Base-by-base conservation (phyloP, 2,888 invertebrate genomes). In the Shargacucullia verbasci region DNA sequence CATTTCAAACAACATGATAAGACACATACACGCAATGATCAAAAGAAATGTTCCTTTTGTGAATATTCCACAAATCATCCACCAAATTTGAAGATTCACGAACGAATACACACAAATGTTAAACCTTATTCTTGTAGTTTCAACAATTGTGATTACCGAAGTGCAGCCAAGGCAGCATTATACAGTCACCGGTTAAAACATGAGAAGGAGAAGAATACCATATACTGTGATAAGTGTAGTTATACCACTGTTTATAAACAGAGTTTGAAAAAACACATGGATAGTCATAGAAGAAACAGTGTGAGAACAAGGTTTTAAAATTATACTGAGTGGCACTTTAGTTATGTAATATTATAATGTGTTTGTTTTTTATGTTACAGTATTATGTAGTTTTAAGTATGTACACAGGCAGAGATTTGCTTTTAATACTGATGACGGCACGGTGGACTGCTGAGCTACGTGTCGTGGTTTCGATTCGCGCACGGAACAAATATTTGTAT, bases 211-310 rank as follows among this genome's bases (percentile, higher is more conserved):
- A 63, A 70, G n/a, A 77, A 85, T 53, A 74, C 79, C 67, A 29
- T 83, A 8, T 83, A 79, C 40, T 88, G 88, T 79, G 88, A 87
- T 62, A 81, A 82, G 63, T 88, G 88, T 56, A 79, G 68, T 49
- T 88, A 87, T 48, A 79, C 71, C 33, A 88, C 88, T 15, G 78
- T 86, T 0, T 88, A 88, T 61, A 86, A 59, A 31, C 82, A 82
- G 40, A 81, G 80, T 7, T 75, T 88, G 12, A 79, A 74, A 27
- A 85, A 81, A 57, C 87, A 88, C 62, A 43, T 73, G 14, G 74
- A 79, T 27, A 82, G 78, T 67, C 82, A 84, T 73, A 56, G 10
- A 11, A 80, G 83, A 33, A 82, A 82, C 48, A 70, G 49, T 54
- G 54, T 79, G 0, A 59, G 57, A 39, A 49, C 41, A 27, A 61